phyloP scores from a whole-genome alignment of 2,888 invertebrate species.

The Neoscelio sp. region DNA sequence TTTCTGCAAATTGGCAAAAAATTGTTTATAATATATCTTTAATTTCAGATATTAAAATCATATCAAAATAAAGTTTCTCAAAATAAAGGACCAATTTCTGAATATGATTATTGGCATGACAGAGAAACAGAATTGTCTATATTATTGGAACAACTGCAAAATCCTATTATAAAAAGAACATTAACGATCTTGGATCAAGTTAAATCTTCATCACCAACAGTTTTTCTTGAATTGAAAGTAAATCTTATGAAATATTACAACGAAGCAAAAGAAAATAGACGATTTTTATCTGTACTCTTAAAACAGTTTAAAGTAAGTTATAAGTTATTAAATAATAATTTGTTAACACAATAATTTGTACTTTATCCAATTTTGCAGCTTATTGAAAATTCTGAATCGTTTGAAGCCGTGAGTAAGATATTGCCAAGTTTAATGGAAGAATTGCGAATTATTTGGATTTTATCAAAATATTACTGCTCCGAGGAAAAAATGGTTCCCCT shows the following conservation, averaged over 20 bases:
- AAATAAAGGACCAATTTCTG: conserved; percentile 92
- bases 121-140: conserved; percentile 91
- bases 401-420: conserved; percentile 88
- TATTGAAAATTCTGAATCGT: conserved; percentile 88
- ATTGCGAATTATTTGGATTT: conserved; percentile 95
- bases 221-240: conserved; percentile 12
- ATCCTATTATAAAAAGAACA: conserved; percentile 87
- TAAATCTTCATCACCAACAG: conserved; percentile 82
- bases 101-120: conserved; percentile 94
- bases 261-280: conserved; percentile 91
- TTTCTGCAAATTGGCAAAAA: too few relatives aligned
- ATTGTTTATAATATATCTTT: not conserved
- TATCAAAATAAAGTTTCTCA: conserved; percentile 84
- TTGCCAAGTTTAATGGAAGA: conserved; percentile 93
- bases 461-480: conserved; percentile 92
- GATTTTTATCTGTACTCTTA: conserved; percentile 90
- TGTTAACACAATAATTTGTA: conserved; percentile 1
- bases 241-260: conserved; percentile 85
- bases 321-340: conserved; percentile 1
- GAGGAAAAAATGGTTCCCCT: conserved; percentile 95
- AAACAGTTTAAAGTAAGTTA: conserved; percentile 87
- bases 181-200: conserved; percentile 85
- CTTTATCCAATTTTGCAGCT: conserved; percentile 83
- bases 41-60: conserved; percentile 73
- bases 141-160: conserved; percentile 92